These are phyloP conservation scores for Mionectes olivaceus DNA, from an alignment of 2,797 vertebrate genomes.

Conservation along the genomic window DNA sequence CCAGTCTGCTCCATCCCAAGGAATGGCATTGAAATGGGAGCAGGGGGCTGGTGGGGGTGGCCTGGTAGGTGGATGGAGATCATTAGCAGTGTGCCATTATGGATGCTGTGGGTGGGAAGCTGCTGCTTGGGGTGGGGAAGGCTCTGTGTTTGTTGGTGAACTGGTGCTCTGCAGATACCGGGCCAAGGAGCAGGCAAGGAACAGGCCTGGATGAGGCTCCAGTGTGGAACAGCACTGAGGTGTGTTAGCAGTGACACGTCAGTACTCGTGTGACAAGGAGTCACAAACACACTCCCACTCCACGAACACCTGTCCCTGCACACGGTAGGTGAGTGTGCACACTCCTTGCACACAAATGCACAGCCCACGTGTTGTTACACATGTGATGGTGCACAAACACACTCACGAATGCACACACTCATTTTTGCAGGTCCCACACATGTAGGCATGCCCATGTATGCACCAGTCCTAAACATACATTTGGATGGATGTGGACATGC, in stretches of 20 bases:
- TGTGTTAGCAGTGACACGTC: accelerated
- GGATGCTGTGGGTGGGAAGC: not conserved
- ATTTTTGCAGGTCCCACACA: accelerated
- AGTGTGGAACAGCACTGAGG: accelerated
- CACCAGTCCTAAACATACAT: accelerated
- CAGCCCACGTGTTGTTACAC: accelerated
- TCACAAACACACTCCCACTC: not conserved
- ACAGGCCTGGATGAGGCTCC: not conserved
- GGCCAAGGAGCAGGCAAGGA: not conserved
- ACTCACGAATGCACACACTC: accelerated
- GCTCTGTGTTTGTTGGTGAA: not conserved
- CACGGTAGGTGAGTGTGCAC: accelerated
- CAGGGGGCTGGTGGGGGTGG: accelerated
- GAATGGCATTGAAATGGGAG: not conserved
- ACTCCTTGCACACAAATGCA: not conserved
- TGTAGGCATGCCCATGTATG: accelerated
- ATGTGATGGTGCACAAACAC: not conserved
- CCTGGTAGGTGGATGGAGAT: accelerated
- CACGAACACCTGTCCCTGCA: accelerated
- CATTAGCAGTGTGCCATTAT: accelerated
- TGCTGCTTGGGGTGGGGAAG: accelerated
- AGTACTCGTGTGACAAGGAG: accelerated
- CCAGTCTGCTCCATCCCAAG: not conserved
- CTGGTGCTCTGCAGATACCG: accelerated
- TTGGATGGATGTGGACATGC: not conserved